Evolutionary conservation across 2,797 vertebrate species (phyloP).

Genomic region (Sebastes umbrosus): DNA sequence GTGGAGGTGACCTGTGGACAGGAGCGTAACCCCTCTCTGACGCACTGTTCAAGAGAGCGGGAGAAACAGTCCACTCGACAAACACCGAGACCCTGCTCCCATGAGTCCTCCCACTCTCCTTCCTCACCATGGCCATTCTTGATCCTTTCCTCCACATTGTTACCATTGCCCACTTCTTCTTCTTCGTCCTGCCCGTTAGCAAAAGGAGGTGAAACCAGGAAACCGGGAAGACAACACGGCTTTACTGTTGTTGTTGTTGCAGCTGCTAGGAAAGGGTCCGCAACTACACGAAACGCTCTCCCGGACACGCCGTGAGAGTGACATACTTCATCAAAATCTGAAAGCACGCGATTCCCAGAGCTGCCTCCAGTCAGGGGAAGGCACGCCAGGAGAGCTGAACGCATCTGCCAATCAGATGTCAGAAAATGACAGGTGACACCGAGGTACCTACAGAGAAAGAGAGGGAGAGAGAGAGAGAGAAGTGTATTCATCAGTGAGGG

Average conservation of each 20-base stretch:
- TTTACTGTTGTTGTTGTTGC: slow-evolving; percentile 38
- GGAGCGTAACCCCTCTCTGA: slow-evolving; percentile 78
- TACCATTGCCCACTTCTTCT: slow-evolving; percentile 32
- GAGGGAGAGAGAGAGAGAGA: not conserved
- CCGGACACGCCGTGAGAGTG: slow-evolving; percentile 81
- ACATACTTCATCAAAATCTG: slow-evolving; percentile 84
- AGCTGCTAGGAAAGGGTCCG: slow-evolving; percentile 60
- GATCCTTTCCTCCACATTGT: slow-evolving; percentile 49
- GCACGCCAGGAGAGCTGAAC: slow-evolving; percentile 82
- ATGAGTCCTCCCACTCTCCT: slow-evolving; percentile 70
- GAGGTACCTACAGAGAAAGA: slow-evolving; percentile 70
- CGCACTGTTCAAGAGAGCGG: slow-evolving; percentile 79
- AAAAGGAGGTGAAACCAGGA: slow-evolving; percentile 57
- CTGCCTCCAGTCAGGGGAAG: slow-evolving; percentile 72
- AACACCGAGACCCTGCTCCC: slow-evolving; percentile 78
- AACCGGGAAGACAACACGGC: slow-evolving; percentile 79
- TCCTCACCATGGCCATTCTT: slow-evolving; percentile 64
- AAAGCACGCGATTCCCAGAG: slow-evolving; percentile 76
- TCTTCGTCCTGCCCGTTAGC: slow-evolving; percentile 56
- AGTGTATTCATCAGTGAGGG: not conserved
- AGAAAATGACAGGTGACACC: slow-evolving; percentile 86
- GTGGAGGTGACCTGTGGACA: slow-evolving; percentile 76
- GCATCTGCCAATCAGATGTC: slow-evolving; percentile 84
- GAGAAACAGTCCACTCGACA: slow-evolving; percentile 84
- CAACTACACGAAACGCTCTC: slow-evolving; percentile 81